phyloP scores from a whole-genome alignment of 2,113 vertebrate genomes.

The Cichladusa arquata region DNA sequence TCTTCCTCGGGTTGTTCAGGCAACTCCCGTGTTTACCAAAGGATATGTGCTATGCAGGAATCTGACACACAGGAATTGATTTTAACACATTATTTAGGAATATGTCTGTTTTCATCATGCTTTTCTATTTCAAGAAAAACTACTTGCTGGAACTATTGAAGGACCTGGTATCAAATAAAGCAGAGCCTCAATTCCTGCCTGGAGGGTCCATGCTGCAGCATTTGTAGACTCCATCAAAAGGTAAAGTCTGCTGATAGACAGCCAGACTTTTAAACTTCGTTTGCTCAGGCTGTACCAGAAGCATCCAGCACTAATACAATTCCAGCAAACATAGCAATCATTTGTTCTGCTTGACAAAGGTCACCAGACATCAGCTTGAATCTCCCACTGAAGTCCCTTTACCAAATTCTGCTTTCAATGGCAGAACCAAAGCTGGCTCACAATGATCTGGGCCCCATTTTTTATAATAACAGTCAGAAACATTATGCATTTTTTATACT shows the following conservation, averaged over 20 bases:
- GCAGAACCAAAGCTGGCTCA: neutral
- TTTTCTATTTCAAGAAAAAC: neutral
- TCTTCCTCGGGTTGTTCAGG: neutral
- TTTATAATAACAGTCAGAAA: neutral
- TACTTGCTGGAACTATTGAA: neutral
- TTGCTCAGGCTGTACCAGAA: slow-evolving; percentile 38
- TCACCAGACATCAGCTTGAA: slow-evolving; percentile 18
- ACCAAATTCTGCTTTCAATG: neutral
- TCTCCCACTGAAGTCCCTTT: neutral
- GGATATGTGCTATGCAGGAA: neutral
- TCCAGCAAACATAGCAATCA: slow-evolving; percentile 15
- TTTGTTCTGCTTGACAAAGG: slow-evolving; percentile 52
- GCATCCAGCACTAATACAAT: slow-evolving; percentile 8
- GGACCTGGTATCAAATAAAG: neutral
- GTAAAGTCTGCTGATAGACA: slow-evolving; percentile 3
- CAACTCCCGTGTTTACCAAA: neutral
- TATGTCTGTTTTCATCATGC: neutral
- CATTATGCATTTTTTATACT: neutral
- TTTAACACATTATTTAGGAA: neutral
- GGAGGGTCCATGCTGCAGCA: neutral
- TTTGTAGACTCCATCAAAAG: slow-evolving; percentile 14
- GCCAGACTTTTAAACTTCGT: slow-evolving; percentile 1
- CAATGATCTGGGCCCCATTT: neutral
- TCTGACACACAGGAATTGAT: neutral
- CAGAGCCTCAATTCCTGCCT: neutral